A percentile compares a stretch with the other conserved stretches of the same genome.
These are phyloP conservation scores for Cheilosia soror DNA, from an alignment of 2,888 invertebrate genomes.

Conservation along the genomic window DNA sequence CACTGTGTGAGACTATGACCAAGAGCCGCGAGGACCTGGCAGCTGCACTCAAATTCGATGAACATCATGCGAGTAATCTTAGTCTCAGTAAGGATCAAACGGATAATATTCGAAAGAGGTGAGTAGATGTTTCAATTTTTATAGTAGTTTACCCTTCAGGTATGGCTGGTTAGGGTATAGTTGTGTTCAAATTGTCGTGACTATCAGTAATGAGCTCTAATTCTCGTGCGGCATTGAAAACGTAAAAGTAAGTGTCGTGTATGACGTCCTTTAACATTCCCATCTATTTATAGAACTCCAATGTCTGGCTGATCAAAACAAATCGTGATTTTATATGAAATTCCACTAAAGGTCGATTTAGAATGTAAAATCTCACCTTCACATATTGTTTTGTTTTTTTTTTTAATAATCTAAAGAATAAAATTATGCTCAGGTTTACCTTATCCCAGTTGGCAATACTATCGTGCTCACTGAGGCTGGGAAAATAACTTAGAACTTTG, in stretches of 20 bases:
- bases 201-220: too few species aligned
- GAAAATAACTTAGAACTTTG: slow-evolving; percentile 30
- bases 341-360: too few species aligned
- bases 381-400: too few species aligned
- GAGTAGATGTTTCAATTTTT: slow-evolving; percentile 50
- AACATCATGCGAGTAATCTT: slow-evolving; percentile 81
- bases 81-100: slow-evolving; percentile 81
- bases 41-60: slow-evolving; percentile 78
- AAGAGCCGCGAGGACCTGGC: slow-evolving; percentile 83
- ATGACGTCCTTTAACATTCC: too few species aligned
- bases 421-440: slow-evolving; percentile 32
- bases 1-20: slow-evolving; percentile 81
- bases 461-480: background rate
- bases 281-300: too few species aligned
- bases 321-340: too few species aligned
- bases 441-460: slow-evolving; percentile 21
- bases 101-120: slow-evolving; percentile 82
- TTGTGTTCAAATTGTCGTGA: too few species aligned
- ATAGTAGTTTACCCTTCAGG: background rate
- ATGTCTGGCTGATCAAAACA: too few species aligned
- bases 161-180: too few species aligned
- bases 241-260: too few species aligned
- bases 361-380: too few species aligned
- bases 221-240: too few species aligned
- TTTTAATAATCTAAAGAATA: background rate